Percentiles rank a stretch among this genome's conserved stretches.
Evolutionary conservation across 2,113 vertebrate species (phyloP).

Genomic region (Chlorodrepanis virens): DNA sequence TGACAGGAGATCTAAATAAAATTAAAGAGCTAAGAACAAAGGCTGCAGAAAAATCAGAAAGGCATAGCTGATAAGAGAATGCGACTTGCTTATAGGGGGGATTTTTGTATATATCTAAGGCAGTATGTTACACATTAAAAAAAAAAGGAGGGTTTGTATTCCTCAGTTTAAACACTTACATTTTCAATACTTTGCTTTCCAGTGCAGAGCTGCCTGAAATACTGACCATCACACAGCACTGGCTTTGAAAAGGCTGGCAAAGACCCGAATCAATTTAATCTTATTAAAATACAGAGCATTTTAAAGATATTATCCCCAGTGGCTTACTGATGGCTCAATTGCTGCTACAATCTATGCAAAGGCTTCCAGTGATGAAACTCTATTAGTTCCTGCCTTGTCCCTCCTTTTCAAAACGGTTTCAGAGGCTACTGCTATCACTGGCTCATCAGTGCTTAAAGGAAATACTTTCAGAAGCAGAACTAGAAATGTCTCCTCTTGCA

Average conservation of each 20-base stretch:
- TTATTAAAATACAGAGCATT: conserved; percentile 28
- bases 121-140: neutral
- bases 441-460: conserved; percentile 46
- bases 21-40: conserved; percentile 52
- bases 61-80: neutral
- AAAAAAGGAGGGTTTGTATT: neutral
- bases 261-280: neutral
- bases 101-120: neutral
- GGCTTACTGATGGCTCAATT: conserved; percentile 37
- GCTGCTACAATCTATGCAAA: neutral
- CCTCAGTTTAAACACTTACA: neutral
- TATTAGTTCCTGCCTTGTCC: conserved; percentile 10
- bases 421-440: conserved; percentile 47
- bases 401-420: conserved; percentile 19
- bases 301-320: conserved; percentile 22
- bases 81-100: neutral
- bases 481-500: conserved; percentile 56
- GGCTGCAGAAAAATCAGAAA: conserved; percentile 36
- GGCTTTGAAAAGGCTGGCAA: conserved; percentile 1
- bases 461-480: conserved; percentile 58
- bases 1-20: conserved; percentile 63
- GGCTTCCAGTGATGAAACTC: conserved; percentile 37
- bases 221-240: neutral
- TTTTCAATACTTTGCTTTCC: neutral
- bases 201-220: neutral